Evolutionary conservation across 1,140 invertebrate species (phyloP).

Genomic region (Drosophila equinoxialis): DNA sequence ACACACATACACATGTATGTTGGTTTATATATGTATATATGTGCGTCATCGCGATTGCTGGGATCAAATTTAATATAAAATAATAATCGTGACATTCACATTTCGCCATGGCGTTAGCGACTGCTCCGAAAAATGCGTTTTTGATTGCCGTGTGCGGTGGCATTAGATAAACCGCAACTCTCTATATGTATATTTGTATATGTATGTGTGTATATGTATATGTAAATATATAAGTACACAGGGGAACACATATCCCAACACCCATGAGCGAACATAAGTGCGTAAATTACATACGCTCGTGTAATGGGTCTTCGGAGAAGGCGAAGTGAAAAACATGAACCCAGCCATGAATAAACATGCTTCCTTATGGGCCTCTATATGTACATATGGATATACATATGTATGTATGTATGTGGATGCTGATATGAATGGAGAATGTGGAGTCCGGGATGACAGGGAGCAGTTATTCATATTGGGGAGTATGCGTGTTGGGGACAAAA

Average conservation of each 20-base stretch:
- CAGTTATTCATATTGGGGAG: slow-evolving; percentile 14
- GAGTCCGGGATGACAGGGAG: slow-evolving; percentile 2
- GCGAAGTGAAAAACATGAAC: slow-evolving; percentile 39
- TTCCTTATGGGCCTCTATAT: slow-evolving; percentile 20
- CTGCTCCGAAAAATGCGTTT: slow-evolving; percentile 45
- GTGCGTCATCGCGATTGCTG: not conserved
- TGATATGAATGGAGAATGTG: not conserved
- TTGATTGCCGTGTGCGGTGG: slow-evolving; percentile 53
- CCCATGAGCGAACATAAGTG: slow-evolving; percentile 24
- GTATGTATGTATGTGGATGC: not conserved
- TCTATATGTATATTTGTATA: not conserved
- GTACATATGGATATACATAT: no score
- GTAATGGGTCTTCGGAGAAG: slow-evolving; percentile 27
- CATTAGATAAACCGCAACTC: slow-evolving; percentile 54
- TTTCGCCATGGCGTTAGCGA: slow-evolving; percentile 1
- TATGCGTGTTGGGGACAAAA: not conserved
- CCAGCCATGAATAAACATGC: slow-evolving; percentile 39
- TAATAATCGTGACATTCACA: slow-evolving; percentile 52
- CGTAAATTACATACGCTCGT: slow-evolving; percentile 39
- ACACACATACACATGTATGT: not conserved
- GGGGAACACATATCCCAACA: not conserved
- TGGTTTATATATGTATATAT: not conserved
- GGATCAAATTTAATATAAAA: slow-evolving; percentile 54
- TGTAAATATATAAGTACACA: slow-evolving; percentile 7
- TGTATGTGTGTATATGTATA: slow-evolving; percentile 13